Percentiles rank a stretch among this genome's conserved stretches.
These are phyloP conservation scores for Xiphias gladius DNA, from an alignment of 2,113 vertebrate genomes.

Conservation along the genomic window DNA sequence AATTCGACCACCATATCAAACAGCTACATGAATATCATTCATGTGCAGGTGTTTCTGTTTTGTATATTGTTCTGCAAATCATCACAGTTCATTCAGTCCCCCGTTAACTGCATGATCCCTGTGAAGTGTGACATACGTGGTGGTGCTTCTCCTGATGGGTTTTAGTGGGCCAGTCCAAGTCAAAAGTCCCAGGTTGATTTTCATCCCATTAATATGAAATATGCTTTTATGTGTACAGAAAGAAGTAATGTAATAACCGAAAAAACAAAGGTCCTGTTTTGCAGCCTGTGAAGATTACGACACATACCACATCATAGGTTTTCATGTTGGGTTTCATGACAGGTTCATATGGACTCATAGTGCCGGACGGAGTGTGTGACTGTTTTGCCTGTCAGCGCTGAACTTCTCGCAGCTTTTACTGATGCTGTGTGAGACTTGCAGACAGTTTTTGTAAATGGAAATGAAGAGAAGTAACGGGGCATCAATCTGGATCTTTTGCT, in stretches of 20 bases:
- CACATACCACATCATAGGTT: neutral
- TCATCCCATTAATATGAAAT: neutral
- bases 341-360: too few species aligned
- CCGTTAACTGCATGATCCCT: neutral
- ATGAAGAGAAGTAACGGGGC: neutral
- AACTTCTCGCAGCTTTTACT: conserved; percentile 1
- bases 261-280: too few species aligned
- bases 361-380: neutral
- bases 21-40: neutral
- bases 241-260: too few species aligned
- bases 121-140: neutral
- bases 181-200: neutral
- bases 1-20: neutral
- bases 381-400: neutral
- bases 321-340: neutral
- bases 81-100: too few species aligned
- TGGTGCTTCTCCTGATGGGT: neutral
- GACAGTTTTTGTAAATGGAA: neutral
- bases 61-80: neutral
- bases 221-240: too few species aligned
- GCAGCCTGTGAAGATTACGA: neutral
- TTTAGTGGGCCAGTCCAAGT: neutral
- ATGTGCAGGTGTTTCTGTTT: neutral
- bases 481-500: neutral
- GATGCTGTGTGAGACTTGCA: neutral